Evolutionary conservation across 2,888 invertebrate species (phyloP).

Genomic region (Phymatocera aterrima): DNA sequence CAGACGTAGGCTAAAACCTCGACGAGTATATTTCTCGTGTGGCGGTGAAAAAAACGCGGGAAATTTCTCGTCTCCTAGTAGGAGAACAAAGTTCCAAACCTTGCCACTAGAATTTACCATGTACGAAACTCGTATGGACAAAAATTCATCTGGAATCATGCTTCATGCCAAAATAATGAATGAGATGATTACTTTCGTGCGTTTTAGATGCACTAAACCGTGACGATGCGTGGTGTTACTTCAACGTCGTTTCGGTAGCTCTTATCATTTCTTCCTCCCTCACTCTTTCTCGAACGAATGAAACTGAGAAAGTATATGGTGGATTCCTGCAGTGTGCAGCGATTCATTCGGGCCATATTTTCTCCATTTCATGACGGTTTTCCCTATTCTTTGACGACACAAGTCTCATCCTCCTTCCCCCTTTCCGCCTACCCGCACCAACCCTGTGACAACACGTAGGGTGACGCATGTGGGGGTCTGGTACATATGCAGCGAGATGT

Average conservation of each 20-base stretch:
- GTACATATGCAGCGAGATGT: conserved; percentile 22
- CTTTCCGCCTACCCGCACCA: neutral
- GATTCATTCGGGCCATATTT: neutral
- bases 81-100: neutral
- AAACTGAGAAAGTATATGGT: neutral
- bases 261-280: no score
- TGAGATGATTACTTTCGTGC: no score
- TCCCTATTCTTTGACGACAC: neutral
- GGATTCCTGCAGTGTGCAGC: neutral
- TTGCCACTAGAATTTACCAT: conserved; percentile 17
- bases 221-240: no score
- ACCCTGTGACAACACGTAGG: conserved; percentile 22
- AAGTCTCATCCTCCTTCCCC: neutral
- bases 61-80: neutral
- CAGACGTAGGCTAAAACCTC: neutral
- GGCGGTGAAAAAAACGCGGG: conserved; percentile 13
- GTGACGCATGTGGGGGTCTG: conserved; percentile 34
- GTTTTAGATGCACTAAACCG: no score
- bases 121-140: no score
- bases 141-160: no score
- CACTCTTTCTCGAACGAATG: neutral
- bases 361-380: neutral
- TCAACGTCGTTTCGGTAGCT: no score
- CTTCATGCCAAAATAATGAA: no score
- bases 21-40: neutral